phyloP scores from a whole-genome alignment of 1,140 invertebrate species.

The Magallana ariakensis region DNA sequence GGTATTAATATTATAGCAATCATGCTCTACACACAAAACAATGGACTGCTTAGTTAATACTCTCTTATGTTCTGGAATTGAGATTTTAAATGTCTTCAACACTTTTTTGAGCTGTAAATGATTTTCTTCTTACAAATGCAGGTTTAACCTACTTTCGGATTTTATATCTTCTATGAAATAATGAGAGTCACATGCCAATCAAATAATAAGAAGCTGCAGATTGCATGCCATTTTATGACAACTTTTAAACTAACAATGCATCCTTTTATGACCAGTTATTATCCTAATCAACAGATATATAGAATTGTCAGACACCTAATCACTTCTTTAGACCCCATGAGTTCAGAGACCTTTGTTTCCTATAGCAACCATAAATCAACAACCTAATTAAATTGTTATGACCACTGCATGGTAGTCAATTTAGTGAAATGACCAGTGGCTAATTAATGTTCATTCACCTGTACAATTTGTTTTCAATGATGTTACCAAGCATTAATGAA shows the following conservation, averaged over 20 bases:
- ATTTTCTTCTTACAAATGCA: neutral
- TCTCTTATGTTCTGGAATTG: neutral
- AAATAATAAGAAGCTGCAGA: too few species aligned
- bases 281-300: neutral
- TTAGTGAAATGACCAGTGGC: too few species aligned
- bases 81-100: conserved; percentile 13
- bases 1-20: conserved; percentile 16
- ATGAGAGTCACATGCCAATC: too few species aligned
- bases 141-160: too few species aligned
- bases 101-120: neutral
- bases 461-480: too few species aligned
- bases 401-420: too few species aligned
- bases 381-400: neutral
- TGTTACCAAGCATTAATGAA: too few species aligned
- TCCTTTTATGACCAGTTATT: neutral
- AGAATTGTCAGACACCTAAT: neutral
- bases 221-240: too few species aligned
- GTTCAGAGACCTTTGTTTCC: neutral
- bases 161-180: too few species aligned
- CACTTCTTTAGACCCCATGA: neutral
- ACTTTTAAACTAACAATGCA: neutral
- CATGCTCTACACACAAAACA: neutral
- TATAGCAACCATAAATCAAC: neutral
- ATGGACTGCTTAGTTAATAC: neutral
- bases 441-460: too few species aligned